Percentiles rank a stretch among this genome's conserved stretches.
Conservation (phyloP, 2,888 invertebrate species). For the Ferdinandea cuprea region DNA sequence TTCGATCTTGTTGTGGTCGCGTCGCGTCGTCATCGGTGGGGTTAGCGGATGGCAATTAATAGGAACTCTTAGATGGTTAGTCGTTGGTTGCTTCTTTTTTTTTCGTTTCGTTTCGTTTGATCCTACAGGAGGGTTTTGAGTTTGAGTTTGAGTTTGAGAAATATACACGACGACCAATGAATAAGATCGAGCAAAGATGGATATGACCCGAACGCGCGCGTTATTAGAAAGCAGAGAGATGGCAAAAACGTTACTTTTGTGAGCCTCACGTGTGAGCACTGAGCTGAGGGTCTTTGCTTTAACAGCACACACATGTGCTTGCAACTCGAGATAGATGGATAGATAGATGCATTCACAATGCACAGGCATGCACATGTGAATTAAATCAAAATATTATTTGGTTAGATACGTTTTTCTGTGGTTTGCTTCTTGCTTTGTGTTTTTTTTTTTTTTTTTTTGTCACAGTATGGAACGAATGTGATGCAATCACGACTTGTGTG, state of each 20-base stretch:
- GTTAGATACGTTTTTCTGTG: conserved; percentile 7
- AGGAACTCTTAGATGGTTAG: conserved; percentile 43
- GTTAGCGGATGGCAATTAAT: conserved; percentile 65
- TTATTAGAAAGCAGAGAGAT: conserved; percentile 69
- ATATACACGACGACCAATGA: conserved; percentile 54
- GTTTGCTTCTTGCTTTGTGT: no score
- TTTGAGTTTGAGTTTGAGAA: no score
- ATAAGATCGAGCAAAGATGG: conserved; percentile 54
- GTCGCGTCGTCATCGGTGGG: no score
- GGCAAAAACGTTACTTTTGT: conserved; percentile 55
- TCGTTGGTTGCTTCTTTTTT: no score
- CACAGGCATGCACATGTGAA: conserved; percentile 69
- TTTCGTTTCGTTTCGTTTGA: background rate
- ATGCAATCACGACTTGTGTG: conserved; percentile 68
- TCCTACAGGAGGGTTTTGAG: conserved; percentile 25
- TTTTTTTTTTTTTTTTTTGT: conserved; percentile 7
- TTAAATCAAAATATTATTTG: conserved; percentile 71
- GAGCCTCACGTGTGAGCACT: conserved; percentile 52
- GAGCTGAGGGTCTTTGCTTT: conserved; percentile 22
- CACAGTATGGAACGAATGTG: conserved; percentile 54
- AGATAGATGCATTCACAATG: conserved; percentile 71
- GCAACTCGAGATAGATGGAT: background rate
- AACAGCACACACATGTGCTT: conserved; percentile 33
- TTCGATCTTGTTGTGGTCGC: conserved; percentile 34
- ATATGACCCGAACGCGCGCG: conserved; percentile 66